phyloP scores from a whole-genome alignment of 2,797 vertebrate genomes.

The Leptodactylus fallax region DNA sequence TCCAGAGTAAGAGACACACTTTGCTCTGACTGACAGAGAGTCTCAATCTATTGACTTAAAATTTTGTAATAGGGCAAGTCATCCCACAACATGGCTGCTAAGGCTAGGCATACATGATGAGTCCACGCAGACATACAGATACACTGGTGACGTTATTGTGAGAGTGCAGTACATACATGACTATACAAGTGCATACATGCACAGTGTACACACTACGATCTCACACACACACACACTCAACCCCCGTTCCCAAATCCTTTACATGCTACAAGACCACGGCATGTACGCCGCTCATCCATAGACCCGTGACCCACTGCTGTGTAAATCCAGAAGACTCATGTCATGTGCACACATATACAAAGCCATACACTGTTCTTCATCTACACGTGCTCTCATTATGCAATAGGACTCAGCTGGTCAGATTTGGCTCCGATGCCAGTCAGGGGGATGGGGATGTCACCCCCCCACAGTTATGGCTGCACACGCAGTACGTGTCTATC shows the following conservation, averaged over 20 bases:
- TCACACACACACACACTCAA: neutral
- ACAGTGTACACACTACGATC: neutral
- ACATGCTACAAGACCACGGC: slow-evolving; percentile 20
- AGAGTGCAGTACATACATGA: neutral
- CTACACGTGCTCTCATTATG: slow-evolving; percentile 49
- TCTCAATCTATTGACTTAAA: neutral
- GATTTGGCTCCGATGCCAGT: neutral
- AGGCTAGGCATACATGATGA: neutral
- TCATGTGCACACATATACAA: slow-evolving; percentile 39
- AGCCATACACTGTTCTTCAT: slow-evolving; percentile 4
- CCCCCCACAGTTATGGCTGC: no score
- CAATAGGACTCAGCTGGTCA: slow-evolving; percentile 47
- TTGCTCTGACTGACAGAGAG: neutral
- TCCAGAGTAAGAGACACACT: neutral
- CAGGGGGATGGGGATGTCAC: neutral
- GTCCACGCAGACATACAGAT: neutral
- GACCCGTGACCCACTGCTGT: neutral
- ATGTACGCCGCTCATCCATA: neutral
- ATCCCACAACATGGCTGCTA: neutral
- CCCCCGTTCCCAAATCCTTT: neutral
- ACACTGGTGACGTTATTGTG: neutral
- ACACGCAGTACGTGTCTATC: neutral
- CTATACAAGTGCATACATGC: slow-evolving; percentile 7
- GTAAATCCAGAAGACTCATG: slow-evolving; percentile 12
- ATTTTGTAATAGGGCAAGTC: neutral